Percentiles rank a stretch among this genome's conserved stretches.
Evolutionary conservation across 2,113 vertebrate genomes (phyloP).

Genomic region (Oryzias javanicus): DNA sequence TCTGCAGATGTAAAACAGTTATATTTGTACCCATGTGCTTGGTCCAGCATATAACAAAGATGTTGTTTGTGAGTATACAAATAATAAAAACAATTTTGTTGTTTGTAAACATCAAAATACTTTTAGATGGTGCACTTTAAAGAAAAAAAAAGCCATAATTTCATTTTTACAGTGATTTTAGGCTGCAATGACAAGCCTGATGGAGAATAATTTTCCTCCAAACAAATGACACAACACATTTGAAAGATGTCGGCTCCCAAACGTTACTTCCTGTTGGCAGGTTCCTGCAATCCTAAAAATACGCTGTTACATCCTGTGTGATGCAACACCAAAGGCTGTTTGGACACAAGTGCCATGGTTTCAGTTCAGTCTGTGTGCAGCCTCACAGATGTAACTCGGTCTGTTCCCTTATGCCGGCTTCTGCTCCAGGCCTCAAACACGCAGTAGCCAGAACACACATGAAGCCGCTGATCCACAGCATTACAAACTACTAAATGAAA

Average conservation of each 20-base stretch:
- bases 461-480: not conserved
- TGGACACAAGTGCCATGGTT: constrained; percentile 7
- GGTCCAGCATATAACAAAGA: no score
- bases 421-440: not conserved
- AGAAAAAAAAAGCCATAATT: not conserved
- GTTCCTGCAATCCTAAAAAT: constrained; percentile 17
- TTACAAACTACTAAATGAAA: no score
- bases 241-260: constrained; percentile 8
- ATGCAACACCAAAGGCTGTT: constrained; percentile 8
- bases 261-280: constrained; percentile 15
- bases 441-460: not conserved
- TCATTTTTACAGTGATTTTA: not conserved
- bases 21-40: no score
- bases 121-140: not conserved
- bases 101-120: not conserved
- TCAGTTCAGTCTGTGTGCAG: constrained; percentile 1
- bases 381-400: not conserved
- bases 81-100: no score
- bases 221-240: constrained; percentile 24
- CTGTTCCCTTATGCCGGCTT: constrained; percentile 20
- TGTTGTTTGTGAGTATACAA: no score
- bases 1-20: no score
- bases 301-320: not conserved
- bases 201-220: constrained; percentile 5
- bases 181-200: not conserved